Evolutionary conservation across 2,113 vertebrate genomes (phyloP), one percentile per base, ranked within the genome.

Genomic region (Phocoena sinus): DNA sequence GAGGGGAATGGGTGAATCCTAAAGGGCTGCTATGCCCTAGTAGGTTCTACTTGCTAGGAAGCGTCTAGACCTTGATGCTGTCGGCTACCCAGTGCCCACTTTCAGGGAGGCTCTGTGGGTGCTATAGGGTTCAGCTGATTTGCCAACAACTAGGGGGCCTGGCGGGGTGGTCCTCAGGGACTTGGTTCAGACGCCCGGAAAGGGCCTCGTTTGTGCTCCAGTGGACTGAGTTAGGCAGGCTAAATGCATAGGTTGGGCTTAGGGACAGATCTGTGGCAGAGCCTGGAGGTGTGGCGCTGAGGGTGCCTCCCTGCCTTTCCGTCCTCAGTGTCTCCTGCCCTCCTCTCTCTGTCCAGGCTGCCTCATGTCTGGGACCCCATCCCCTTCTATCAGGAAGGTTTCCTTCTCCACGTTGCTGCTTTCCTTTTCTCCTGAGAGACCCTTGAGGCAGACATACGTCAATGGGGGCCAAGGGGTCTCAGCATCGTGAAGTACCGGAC

Each of bases 31-130:
- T 17, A 74, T 0, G 7, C 44, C 23, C 23, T 20, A 0, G 25
- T 3, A 6, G 11, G 6, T 21, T 71, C 41, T 36, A 15, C 44
- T 17, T 11, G 74, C 74, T 77, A 9, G 18, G 4, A 47, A 20
- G 20, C 0, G 0, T 13, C 2, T 4, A 1, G 62, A 56, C 25
- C 26, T 62, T 18, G 26, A 18, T 31, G 15, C 31, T 8, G 53
- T 23, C 5, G 8, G 60, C 25, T 0, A 0, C 50, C 8, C 53
- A 2, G 5, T 1, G 18, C 26, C 63, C 58, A 10, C 47, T 36
- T 58, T 47, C 63, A n/a, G 53, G 79, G 38, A n/a, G 44, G 21
- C 84, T 68, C 33, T 13, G 8, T 1, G 1, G 53, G n/a, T 21
- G 47, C 36, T 44, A 13, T 11, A 56, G 13, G 25, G 71, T 21